Evolutionary conservation across 1,140 invertebrate genomes (phyloP).

Genomic region (Polyergus mexicanus): DNA sequence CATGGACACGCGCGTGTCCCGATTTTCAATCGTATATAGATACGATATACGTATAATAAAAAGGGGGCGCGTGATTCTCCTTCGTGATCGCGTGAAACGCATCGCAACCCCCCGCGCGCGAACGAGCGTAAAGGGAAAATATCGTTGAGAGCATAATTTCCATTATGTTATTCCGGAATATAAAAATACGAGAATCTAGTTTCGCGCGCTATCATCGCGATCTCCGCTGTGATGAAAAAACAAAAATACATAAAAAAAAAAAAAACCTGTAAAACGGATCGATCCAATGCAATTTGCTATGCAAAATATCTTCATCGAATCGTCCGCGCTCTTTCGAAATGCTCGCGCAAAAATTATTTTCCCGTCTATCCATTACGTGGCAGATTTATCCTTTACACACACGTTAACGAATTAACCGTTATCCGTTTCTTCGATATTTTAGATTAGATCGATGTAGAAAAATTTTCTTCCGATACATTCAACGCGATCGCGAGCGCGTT

Average conservation of each 20-base stretch:
- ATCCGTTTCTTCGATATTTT: not conserved
- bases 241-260: constrained; percentile 26
- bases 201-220: constrained; percentile 57
- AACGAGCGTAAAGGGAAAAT: constrained; percentile 48
- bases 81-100: constrained; percentile 48
- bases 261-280: constrained; percentile 32
- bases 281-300: constrained; percentile 46
- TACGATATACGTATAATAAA: not conserved
- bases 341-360: constrained; percentile 54
- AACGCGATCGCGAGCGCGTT: not conserved
- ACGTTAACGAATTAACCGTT: not conserved
- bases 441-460: not conserved
- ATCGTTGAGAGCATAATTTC: constrained; percentile 57
- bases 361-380: not conserved
- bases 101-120: constrained; percentile 38
- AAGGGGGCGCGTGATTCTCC: constrained; percentile 8
- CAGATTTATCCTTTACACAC: not conserved
- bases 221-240: constrained; percentile 24
- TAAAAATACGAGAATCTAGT: constrained; percentile 52
- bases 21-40: constrained; percentile 51
- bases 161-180: constrained; percentile 51
- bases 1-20: constrained; percentile 20
- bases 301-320: constrained; percentile 53
- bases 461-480: not conserved
- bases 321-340: not conserved